Evolutionary conservation across 2,888 invertebrate genomes (phyloP).

Genomic region (Ormyrus nitidulus): DNA sequence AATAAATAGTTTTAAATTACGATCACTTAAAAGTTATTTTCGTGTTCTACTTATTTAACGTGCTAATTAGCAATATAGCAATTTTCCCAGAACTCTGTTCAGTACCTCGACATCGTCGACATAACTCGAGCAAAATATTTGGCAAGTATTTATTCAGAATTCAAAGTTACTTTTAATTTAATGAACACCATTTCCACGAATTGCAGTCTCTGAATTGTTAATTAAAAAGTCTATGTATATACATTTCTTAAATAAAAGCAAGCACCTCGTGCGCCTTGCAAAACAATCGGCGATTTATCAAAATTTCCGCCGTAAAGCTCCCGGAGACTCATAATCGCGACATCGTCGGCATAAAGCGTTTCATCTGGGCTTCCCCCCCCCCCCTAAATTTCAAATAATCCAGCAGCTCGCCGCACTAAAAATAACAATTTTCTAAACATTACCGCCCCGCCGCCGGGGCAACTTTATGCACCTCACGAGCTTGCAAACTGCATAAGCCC

Average conservation of each 20-base stretch:
- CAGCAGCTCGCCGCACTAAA: neutral
- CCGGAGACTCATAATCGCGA: neutral
- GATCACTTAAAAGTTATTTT: neutral
- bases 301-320: too few species aligned
- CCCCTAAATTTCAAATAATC: constrained; percentile 25
- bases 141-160: neutral
- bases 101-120: neutral
- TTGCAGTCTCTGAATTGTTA: too few species aligned
- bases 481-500: constrained; percentile 9
- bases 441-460: neutral
- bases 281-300: too few species aligned
- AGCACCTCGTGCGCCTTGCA: too few species aligned
- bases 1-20: neutral
- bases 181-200: constrained; percentile 4
- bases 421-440: constrained; percentile 27
- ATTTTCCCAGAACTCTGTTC: constrained; percentile 3
- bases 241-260: too few species aligned
- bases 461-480: constrained; percentile 6
- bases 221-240: too few species aligned
- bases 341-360: neutral
- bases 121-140: constrained; percentile 13
- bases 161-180: constrained; percentile 21
- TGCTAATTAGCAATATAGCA: constrained; percentile 1
- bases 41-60: neutral
- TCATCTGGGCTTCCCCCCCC: neutral